phyloP scores from a whole-genome alignment of 2,888 invertebrate genomes.

The Euspilapteryx auroguttella region DNA sequence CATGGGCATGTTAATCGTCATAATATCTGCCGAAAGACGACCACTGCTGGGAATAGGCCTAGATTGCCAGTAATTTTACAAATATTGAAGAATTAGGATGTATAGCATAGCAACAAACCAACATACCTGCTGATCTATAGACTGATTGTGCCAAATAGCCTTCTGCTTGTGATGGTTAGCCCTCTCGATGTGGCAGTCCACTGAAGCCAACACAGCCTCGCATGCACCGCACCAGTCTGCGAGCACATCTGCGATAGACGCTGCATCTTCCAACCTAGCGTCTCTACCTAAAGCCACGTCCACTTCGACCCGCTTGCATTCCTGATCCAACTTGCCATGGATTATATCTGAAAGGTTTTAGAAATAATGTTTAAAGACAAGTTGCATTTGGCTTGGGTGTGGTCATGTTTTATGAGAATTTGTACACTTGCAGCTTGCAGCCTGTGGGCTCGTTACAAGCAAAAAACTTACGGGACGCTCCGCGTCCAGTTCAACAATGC shows the following conservation, averaged over 20 bases:
- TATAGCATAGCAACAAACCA: not conserved
- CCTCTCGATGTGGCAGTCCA: constrained; percentile 84
- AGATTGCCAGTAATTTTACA: no score
- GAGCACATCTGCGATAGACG: constrained; percentile 77
- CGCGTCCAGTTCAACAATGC: no score
- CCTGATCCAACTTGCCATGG: constrained; percentile 94
- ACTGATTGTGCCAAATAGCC: constrained; percentile 76
- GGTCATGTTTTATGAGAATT: not conserved
- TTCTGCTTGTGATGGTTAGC: constrained; percentile 86
- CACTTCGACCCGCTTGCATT: constrained; percentile 89
- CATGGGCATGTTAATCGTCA: no score
- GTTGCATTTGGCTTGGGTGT: not conserved
- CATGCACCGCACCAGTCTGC: constrained; percentile 89
- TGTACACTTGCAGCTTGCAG: no score
- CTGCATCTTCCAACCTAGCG: constrained; percentile 81
- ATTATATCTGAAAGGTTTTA: constrained; percentile 76
- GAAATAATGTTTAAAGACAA: no score
- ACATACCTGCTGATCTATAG: constrained; percentile 82
- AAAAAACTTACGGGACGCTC: no score
- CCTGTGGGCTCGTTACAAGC: no score
- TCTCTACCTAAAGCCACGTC: constrained; percentile 94
- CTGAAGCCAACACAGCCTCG: constrained; percentile 84
- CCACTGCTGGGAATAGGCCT: no score
- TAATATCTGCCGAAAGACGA: no score
- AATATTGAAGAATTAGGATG: no score